phyloP scores from a whole-genome alignment of 2,113 vertebrate genomes.

The Syngnathus scovelli region DNA sequence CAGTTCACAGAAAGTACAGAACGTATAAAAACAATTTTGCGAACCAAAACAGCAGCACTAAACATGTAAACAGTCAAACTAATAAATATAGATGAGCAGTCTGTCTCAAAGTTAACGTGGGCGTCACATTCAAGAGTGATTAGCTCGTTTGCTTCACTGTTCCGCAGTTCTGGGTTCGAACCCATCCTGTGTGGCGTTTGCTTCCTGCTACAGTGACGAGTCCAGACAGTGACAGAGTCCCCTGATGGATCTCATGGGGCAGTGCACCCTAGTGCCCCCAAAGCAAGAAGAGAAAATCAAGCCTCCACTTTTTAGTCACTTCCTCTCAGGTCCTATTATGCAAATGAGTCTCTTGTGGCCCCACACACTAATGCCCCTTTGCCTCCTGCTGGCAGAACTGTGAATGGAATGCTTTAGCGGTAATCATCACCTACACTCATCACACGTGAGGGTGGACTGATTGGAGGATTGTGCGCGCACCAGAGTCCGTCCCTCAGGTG shows the following conservation, averaged over 20 bases:
- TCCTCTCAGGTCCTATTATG: slow-evolving; percentile 57
- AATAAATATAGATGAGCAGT: no score
- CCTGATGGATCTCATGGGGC: slow-evolving; percentile 12
- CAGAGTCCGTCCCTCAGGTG: slow-evolving; percentile 62
- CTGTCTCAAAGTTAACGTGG: no score
- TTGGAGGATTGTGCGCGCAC: slow-evolving; percentile 63
- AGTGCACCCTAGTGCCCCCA: background rate
- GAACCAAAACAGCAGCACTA: no score
- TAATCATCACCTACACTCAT: slow-evolving; percentile 71
- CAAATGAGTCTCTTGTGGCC: slow-evolving; percentile 62
- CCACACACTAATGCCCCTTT: slow-evolving; percentile 57
- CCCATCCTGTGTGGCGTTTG: background rate
- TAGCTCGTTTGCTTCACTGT: background rate
- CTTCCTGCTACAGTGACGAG: background rate
- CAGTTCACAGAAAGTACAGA: no score
- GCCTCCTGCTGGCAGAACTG: slow-evolving; percentile 66
- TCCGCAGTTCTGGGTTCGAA: background rate
- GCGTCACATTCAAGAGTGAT: no score
- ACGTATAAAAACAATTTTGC: no score
- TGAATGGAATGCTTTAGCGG: slow-evolving; percentile 72
- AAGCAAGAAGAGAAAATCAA: background rate
- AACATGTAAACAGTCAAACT: no score
- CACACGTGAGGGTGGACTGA: slow-evolving; percentile 57
- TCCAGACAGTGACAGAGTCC: background rate
- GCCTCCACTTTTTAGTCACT: slow-evolving; percentile 13